These are phyloP conservation scores for Brachycybe producta DNA, from an alignment of 2,888 invertebrate genomes.

Conservation along the genomic window DNA sequence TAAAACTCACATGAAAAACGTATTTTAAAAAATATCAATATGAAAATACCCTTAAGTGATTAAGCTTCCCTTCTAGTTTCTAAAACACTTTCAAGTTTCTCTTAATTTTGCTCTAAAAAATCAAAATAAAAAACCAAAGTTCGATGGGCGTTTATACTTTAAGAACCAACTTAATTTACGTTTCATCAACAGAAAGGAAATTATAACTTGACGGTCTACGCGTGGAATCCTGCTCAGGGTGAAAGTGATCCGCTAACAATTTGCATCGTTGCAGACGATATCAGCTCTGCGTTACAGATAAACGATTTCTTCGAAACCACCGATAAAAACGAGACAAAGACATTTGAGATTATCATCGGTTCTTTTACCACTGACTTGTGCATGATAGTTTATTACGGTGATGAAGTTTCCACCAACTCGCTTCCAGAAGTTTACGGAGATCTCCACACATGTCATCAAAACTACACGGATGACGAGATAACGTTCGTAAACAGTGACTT, in stretches of 20 bases:
- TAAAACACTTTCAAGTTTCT: too few species aligned
- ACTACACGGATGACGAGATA: conserved; percentile 12
- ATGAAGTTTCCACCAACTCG: background rate
- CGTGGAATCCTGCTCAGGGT: conserved; percentile 14
- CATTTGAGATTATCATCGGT: conserved; percentile 9
- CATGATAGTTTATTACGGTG: conserved; percentile 7
- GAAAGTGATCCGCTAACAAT: conserved; percentile 2
- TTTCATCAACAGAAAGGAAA: conserved; percentile 2
- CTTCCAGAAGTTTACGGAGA: conserved; percentile 3
- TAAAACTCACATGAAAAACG: too few species aligned
- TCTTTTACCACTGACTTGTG: conserved; percentile 8
- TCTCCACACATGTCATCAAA: conserved; percentile 5
- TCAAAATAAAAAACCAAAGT: too few species aligned
- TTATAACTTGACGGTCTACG: conserved; percentile 10
- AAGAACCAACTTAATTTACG: too few species aligned
- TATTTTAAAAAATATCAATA: too few species aligned
- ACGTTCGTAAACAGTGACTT: background rate
- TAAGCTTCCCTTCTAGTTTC: too few species aligned
- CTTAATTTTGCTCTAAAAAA: too few species aligned
- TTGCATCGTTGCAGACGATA: background rate
- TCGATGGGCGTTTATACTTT: too few species aligned
- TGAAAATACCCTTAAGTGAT: too few species aligned
- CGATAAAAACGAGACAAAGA: conserved; percentile 9
- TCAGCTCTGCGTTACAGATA: background rate
- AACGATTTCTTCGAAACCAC: conserved; percentile 16